Base-by-base conservation (phyloP, 1,140 invertebrate species). In the Pseudomyrmex cubaensis region DNA sequence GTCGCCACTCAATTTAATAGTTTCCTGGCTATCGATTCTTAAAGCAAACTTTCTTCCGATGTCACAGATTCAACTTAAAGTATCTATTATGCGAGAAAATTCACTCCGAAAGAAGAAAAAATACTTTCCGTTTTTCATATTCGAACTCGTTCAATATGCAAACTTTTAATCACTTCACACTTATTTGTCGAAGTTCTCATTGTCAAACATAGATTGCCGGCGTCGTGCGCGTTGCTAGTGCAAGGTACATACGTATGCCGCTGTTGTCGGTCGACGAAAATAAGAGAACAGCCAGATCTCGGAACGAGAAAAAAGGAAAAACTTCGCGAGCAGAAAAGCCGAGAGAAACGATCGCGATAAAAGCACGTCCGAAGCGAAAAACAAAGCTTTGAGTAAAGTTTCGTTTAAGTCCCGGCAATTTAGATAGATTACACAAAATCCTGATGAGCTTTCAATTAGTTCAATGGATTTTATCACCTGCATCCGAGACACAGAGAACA, bases 371-470 rank as follows among this genome's bases (percentile, higher is more conserved):
- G 8, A 25, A 57, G 17, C 7, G 44, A 70, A 48, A 12, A 70
- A 70, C 50, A 12, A 35, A 7, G 15, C 44, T 78, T 75, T 59
- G 54, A 59, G 7, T 12, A 25, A 70, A 78, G 35, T 78, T 70
- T 57, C 4, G 5, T n/a, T 54, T 70, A 70, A 78, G 54, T 78
- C 10, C 3, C 10, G 10, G 20, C 70, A 44, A 72, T 72, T 80
- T 48, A 70, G n/a, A 10, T 8, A 61, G 61, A 64, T 76, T 54
- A 76, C 61, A 35, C 7, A 12, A 78, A 78, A 54, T 4, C 20
- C 46, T 67, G 17, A 77, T 56, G 50, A 77, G 63, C 62, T 80
- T 80, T 80, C 54, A 80, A 78, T 80, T 80, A 72, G 44, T 17
- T 64, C 9, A 13, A 15, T 8, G 7, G 22, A 3, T 80, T 80